Percentiles rank a stretch among this genome's conserved stretches.
phyloP scores from a whole-genome alignment of 92 coral and sea anemone genomes.

The Zoanthus solanderi region DNA sequence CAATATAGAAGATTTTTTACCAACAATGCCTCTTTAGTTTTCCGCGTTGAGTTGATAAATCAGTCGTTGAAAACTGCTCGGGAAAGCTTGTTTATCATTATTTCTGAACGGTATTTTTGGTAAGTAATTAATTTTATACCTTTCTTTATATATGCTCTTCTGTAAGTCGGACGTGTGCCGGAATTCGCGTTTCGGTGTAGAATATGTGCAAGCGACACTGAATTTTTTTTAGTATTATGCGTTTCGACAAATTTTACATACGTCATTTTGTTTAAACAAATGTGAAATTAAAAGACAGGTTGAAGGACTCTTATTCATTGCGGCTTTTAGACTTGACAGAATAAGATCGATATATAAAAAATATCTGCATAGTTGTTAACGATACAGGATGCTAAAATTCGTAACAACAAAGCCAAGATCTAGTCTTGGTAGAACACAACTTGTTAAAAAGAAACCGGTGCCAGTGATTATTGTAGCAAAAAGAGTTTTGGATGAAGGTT shows the following conservation, averaged over 20 bases:
- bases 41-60: too few species aligned
- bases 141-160: too few species aligned
- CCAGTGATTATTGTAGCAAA: constrained; percentile 15
- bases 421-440: neutral
- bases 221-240: neutral
- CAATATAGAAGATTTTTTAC: too few species aligned
- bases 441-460: constrained; percentile 11
- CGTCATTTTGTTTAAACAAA: constrained; percentile 35
- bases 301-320: constrained; percentile 9
- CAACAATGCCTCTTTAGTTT: too few species aligned
- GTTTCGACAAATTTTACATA: constrained; percentile 13
- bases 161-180: neutral
- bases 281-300: constrained; percentile 23
- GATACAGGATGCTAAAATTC: constrained; percentile 25
- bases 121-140: too few species aligned
- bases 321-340: constrained; percentile 17
- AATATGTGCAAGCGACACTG: neutral
- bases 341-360: neutral
- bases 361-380: neutral
- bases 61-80: too few species aligned
- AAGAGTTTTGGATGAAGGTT: constrained; percentile 18
- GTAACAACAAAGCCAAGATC: constrained; percentile 33
- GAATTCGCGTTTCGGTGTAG: neutral
- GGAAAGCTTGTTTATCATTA: too few species aligned
- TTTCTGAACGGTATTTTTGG: too few species aligned